Evolutionary conservation across 2,888 invertebrate species (phyloP).

Genomic region (Nemapogon koenigi): DNA sequence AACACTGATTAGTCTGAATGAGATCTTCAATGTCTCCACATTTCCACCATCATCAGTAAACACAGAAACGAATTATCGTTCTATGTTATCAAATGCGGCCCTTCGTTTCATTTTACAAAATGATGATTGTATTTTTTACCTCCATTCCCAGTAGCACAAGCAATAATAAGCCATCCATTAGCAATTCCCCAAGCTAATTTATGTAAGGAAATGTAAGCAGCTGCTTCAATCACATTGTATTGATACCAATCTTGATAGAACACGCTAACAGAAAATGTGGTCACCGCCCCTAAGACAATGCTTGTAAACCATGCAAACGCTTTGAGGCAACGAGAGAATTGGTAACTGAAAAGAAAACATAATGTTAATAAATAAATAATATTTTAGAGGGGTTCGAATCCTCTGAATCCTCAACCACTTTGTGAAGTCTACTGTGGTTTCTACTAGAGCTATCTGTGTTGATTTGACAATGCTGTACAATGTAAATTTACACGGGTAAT

Average conservation of each 20-base stretch:
- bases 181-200: conserved; percentile 72
- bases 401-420: neutral
- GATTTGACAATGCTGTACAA: too few relatives aligned
- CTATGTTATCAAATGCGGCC: neutral
- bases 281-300: conserved; percentile 50
- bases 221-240: conserved; percentile 65
- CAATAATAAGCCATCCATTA: conserved; percentile 71
- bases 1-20: too few relatives aligned
- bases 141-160: conserved; percentile 73
- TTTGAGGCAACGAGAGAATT: conserved; percentile 34
- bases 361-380: conserved; percentile 10
- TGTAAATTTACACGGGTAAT: too few relatives aligned
- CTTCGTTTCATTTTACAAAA: neutral
- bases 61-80: neutral
- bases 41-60: neutral
- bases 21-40: neutral
- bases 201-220: conserved; percentile 70
- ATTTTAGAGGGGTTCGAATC: neutral
- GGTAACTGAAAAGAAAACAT: conserved; percentile 32
- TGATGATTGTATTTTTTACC: conserved; percentile 35
- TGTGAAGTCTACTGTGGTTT: too few relatives aligned
- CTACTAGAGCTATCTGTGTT: too few relatives aligned
- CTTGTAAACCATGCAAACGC: conserved; percentile 40
- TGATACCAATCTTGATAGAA: conserved; percentile 70
- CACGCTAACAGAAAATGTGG: conserved; percentile 67